Evolutionary conservation across 2,888 invertebrate genomes (phyloP).

Genomic region (Apeira syringaria): DNA sequence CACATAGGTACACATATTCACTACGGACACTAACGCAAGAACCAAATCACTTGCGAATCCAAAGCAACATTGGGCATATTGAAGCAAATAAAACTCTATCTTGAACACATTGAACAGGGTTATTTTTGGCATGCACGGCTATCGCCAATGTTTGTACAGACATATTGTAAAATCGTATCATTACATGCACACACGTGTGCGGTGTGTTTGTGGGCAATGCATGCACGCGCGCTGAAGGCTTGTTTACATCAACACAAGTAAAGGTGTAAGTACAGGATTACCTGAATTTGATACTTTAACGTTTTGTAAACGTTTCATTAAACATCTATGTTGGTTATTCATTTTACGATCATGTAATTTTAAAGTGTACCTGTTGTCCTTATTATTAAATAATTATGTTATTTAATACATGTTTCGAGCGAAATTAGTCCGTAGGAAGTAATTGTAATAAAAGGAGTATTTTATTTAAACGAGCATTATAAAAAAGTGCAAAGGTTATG

Average conservation of each 20-base stretch:
- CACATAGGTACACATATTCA: slow-evolving; percentile 3
- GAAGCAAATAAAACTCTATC: background rate
- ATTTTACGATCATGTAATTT: too few relatives aligned
- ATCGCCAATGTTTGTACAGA: background rate
- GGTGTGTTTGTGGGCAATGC: slow-evolving; percentile 32
- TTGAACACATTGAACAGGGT: background rate
- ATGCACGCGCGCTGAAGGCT: slow-evolving; percentile 41
- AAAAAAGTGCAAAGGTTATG: too few relatives aligned
- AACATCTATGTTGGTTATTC: too few relatives aligned
- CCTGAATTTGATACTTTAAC: slow-evolving; percentile 50
- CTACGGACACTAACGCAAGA: slow-evolving; percentile 7
- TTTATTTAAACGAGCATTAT: too few relatives aligned
- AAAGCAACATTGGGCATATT: background rate
- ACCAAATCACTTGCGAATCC: background rate
- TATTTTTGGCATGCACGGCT: background rate
- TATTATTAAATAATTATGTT: too few relatives aligned
- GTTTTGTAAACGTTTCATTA: too few relatives aligned
- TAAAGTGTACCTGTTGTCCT: too few relatives aligned
- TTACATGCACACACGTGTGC: slow-evolving; percentile 29
- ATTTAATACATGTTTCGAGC: too few relatives aligned
- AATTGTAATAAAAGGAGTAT: too few relatives aligned
- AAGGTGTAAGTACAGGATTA: slow-evolving; percentile 32
- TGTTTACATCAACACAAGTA: slow-evolving; percentile 72
- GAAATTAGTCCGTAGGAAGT: too few relatives aligned
- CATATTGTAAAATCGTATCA: slow-evolving; percentile 20